Evolutionary conservation across 1,140 invertebrate species (phyloP).

Genomic region (Chlorops oryzae): DNA sequence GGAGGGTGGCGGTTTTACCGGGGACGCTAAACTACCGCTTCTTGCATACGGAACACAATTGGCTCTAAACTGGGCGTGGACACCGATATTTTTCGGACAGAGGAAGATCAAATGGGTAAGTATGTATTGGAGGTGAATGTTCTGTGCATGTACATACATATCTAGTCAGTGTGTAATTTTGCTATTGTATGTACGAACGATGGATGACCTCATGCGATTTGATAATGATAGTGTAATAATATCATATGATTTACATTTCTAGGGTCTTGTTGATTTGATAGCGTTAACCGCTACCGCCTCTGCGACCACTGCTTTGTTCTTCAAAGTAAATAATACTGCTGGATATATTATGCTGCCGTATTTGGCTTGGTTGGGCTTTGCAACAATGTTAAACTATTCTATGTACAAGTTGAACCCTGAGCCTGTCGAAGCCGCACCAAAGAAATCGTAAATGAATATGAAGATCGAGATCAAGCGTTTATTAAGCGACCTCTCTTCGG

Average conservation of each 20-base stretch:
- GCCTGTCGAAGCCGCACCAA: no score
- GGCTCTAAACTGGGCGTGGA: constrained; percentile 79
- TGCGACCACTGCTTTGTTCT: constrained; percentile 61
- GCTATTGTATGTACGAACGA: no score
- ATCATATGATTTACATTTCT: constrained; percentile 34
- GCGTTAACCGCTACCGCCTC: constrained; percentile 59
- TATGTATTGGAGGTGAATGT: no score
- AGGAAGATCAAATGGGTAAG: constrained; percentile 69
- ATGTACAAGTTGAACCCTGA: constrained; percentile 16
- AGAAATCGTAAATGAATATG: neutral
- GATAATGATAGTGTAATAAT: constrained; percentile 1
- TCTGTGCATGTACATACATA: no score
- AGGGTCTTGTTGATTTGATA: constrained; percentile 67
- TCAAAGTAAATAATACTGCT: constrained; percentile 59
- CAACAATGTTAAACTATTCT: constrained; percentile 46
- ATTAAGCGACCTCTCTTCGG: neutral
- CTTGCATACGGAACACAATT: constrained; percentile 70
- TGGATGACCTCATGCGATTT: no score
- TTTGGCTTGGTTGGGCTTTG: constrained; percentile 69
- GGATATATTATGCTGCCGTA: constrained; percentile 71
- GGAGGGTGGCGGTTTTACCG: constrained; percentile 64
- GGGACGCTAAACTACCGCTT: constrained; percentile 59
- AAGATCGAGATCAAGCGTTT: neutral
- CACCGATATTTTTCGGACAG: constrained; percentile 75
- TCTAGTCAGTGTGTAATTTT: no score